phyloP scores from a whole-genome alignment of 2,888 invertebrate genomes.

The Bugulina stolonifera region DNA sequence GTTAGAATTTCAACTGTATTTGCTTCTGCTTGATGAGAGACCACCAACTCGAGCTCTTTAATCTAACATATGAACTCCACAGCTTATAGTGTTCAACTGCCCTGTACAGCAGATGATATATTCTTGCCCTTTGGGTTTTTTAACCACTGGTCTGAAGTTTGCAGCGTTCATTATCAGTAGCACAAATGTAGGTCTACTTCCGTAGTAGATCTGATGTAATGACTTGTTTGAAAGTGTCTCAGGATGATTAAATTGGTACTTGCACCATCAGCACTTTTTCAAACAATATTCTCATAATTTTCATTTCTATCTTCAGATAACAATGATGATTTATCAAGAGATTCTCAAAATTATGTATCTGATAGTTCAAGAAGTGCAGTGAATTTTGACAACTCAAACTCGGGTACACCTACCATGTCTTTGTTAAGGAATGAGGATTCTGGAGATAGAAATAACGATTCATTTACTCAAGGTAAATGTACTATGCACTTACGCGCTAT shows the following conservation, averaged over 20 bases:
- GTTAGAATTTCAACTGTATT: neutral
- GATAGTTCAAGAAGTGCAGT: constrained; percentile 12
- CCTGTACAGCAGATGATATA: no score
- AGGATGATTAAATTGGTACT: no score
- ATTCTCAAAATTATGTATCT: constrained; percentile 12
- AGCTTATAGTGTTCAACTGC: no score
- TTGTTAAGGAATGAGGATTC: neutral
- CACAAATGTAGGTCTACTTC: no score
- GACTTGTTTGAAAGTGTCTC: no score
- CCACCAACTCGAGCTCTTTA: neutral
- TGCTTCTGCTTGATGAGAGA: neutral
- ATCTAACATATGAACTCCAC: no score
- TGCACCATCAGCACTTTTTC: neutral
- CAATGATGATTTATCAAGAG: constrained; percentile 23
- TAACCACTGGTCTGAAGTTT: no score
- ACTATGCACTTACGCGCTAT: neutral
- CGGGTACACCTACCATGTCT: neutral
- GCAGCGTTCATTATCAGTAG: no score
- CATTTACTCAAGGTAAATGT: neutral
- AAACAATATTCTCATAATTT: no score
- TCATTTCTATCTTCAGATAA: neutral
- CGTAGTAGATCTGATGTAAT: no score
- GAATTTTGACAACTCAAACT: neutral
- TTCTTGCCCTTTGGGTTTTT: no score
- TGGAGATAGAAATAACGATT: neutral